phyloP scores from a whole-genome alignment of 2,888 invertebrate species.

The Himalopsyche kuldschensis region DNA sequence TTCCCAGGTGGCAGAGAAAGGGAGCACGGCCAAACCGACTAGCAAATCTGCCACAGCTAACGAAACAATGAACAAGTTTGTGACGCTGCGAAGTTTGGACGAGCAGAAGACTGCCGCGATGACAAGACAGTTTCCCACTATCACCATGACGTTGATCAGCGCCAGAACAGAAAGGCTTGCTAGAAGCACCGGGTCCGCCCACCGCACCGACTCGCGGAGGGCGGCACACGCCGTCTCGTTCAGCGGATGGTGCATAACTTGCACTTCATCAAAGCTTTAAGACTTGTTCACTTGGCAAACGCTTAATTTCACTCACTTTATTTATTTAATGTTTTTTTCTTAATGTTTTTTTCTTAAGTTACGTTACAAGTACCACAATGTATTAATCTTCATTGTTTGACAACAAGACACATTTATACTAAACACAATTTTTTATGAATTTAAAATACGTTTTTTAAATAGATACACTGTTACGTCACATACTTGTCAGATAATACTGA shows the following conservation, averaged over 20 bases:
- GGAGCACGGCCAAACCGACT: conserved; percentile 93
- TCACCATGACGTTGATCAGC: conserved; percentile 85
- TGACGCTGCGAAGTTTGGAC: conserved; percentile 90
- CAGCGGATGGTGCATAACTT: conserved; percentile 69
- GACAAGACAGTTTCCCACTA: conserved; percentile 88
- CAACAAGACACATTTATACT: no score
- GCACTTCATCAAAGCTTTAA: neutral
- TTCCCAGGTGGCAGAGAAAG: conserved; percentile 94
- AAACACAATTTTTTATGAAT: no score
- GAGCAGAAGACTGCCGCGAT: conserved; percentile 90
- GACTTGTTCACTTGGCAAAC: neutral
- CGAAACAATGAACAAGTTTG: conserved; percentile 95
- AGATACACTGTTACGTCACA: no score
- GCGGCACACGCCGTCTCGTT: conserved; percentile 82
- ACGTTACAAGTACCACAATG: neutral
- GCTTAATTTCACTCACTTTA: neutral
- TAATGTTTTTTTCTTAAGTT: neutral
- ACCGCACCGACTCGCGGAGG: conserved; percentile 77
- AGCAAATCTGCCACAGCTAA: conserved; percentile 93
- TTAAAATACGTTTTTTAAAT: no score
- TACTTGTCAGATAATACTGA: no score
- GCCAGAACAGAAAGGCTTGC: conserved; percentile 76
- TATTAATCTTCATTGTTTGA: no score
- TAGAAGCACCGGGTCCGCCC: conserved; percentile 78
- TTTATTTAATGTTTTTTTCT: neutral